phyloP scores from a whole-genome alignment of 53 echinoderm and acorn worm genomes.

The Holothuria leucospilota region DNA sequence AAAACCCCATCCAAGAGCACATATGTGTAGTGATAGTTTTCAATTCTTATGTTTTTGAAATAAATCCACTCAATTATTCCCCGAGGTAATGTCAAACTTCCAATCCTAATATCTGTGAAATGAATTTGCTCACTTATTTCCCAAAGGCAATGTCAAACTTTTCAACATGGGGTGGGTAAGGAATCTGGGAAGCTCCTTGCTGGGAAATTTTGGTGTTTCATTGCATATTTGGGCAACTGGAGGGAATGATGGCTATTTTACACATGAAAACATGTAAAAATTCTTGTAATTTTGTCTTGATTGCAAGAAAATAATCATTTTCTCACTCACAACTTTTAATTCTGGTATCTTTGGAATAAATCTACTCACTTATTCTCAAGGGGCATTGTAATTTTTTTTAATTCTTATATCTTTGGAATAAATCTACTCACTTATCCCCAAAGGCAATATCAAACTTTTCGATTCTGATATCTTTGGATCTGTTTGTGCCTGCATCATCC shows the following conservation, averaged over 20 bases:
- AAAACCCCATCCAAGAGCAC: too few species aligned
- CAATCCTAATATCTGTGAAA: conserved; percentile 74
- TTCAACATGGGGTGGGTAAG: conserved; percentile 28
- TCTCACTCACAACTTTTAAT: conserved; percentile 41
- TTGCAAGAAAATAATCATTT: too few species aligned
- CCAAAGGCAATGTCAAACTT: conserved; percentile 93
- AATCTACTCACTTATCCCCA: conserved; percentile 90
- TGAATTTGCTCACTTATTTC: conserved; percentile 58
- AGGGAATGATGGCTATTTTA: too few species aligned
- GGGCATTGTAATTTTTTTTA: conserved; percentile 82
- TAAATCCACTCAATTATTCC: conserved; percentile 79
- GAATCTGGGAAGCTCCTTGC: too few species aligned
- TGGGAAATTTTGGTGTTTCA: too few species aligned
- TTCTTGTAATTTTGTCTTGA: too few species aligned
- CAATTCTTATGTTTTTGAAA: too few species aligned
- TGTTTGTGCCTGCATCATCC: conserved; percentile 79
- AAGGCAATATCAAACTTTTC: conserved; percentile 98
- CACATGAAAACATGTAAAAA: too few species aligned
- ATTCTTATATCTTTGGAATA: conserved; percentile 70
- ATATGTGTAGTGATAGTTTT: too few species aligned
- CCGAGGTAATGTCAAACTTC: conserved; percentile 92
- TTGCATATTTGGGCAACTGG: too few species aligned
- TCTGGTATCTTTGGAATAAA: conserved; percentile 19
- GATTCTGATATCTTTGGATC: conserved; percentile 86
- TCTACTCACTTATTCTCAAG: conserved; percentile 83